Base-by-base conservation (phyloP, 1,140 invertebrate species). In the Drosophila arawakana region DNA sequence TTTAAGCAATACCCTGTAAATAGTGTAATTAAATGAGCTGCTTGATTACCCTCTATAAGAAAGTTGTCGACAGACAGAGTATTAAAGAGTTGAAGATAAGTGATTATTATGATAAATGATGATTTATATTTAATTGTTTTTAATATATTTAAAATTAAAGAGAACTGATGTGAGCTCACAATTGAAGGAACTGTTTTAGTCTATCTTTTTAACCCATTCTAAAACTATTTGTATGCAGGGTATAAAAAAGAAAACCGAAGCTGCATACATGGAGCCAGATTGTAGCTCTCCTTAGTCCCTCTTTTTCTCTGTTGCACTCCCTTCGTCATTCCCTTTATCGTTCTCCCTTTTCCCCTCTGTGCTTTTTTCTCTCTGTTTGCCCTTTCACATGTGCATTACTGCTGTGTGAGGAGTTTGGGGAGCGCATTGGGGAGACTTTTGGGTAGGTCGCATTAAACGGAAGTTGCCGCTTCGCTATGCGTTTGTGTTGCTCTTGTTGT, bases 391-490 rank as follows among this genome's bases (percentile, higher is more conserved):
- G 83, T 80, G 80, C 83, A 86, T 86, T 85, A 85, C 74, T 79
- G 79, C 52, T 39, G 46, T 11, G 15, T 37, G 63, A 9, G 25
- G n/a, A 25, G 59, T 9, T 11, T 1, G 58, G 30, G n/a, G 13
- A 35, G 61, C 41, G 41, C 9, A 9, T 5, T 10, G 39, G 39
- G 39, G 39, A 4, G 39, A 5, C 39, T 59, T 68, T 68, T 34
- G 76, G 59, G 67, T 58, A 60, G 78, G 80, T 73, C 66, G 71
- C 75, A 89, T 88, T 88, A 89, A 88, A 75, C 84, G 83, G 80
- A 88, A 88, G 83, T 86, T 82, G 82, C 83, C 82, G 83, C 83
- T 85, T 78, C 74, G 81, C 78, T 72, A 85, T 84, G 81, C 80
- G 80, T 81, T 85, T 85, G 81, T 84, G 78, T 80, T 73, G 66